Base-by-base conservation (phyloP, 2,113 vertebrate genomes). In the Ailurus styani region DNA sequence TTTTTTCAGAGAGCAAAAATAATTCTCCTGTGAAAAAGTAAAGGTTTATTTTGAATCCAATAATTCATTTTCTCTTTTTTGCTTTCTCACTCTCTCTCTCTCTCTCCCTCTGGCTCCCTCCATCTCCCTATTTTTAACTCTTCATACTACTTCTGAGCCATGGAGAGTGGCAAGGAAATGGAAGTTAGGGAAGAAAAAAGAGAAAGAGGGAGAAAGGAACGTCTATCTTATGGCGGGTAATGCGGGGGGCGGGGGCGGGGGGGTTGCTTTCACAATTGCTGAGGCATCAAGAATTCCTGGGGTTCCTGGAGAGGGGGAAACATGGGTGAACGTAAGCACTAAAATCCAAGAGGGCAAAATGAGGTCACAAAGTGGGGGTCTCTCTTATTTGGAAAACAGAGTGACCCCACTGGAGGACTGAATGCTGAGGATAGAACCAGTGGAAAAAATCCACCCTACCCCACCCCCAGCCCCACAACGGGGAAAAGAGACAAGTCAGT, bases 1-100 rank as follows among this genome's bases (percentile, higher is more conserved):
- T 98, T 98, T 98, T 97, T 96, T 95, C 97, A 97, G 81, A 68
- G 75, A 97, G 78, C 93, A 98, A 98, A 97, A 98, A 98, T 97
- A 94, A 98, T 96, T 97, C 96, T 78, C 78, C 87, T 95, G 85
- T 95, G 81, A 95, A 98, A 98, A 98, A 96, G 95, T 55, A 91
- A 75, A 95, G 96, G 83, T 93, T 98, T 96, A 96, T 90, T 92
- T 96, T 91, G 75, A 97, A 95, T 57, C 91, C 90, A 90, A 93
- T 92, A 95, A 97, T 97, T 97, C 77, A 84, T 84, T 87, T 78
- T 87, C 20, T 47, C 27, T 42, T 57, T 52, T 68, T 62, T 50
- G 34, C 57, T 75, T 55, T 57, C 50, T 94, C 25, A 18, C 72
- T 55, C 40, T n/a, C 23, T 86, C 81, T 78, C 75, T 50, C 60